Evolutionary conservation across 1,140 invertebrate species (phyloP).

Genomic region (Bombus fervidus): DNA sequence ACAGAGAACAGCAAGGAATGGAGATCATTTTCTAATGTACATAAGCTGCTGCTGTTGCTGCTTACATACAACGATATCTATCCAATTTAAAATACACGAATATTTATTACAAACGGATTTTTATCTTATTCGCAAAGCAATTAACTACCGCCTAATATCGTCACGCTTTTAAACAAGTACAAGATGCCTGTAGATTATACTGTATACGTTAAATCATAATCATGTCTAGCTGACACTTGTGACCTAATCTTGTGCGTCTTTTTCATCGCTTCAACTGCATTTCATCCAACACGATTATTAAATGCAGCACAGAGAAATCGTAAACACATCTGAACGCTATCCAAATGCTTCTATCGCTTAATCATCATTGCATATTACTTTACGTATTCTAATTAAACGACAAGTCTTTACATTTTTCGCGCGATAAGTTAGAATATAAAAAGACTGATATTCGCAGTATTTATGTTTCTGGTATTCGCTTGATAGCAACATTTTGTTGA

Average conservation of each 20-base stretch:
- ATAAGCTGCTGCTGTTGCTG: background rate
- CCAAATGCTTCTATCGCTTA: constrained; percentile 25
- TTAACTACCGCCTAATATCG: background rate
- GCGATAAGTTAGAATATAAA: background rate
- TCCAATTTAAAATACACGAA: background rate
- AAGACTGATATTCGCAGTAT: background rate
- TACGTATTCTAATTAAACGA: background rate
- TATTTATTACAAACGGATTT: background rate
- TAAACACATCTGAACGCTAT: constrained; percentile 16
- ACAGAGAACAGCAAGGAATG: constrained; percentile 7
- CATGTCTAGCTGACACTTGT: constrained; percentile 9
- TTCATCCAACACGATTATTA: constrained; percentile 10
- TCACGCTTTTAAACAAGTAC: background rate
- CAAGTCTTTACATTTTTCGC: background rate
- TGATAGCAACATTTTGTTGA: background rate
- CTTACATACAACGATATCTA: background rate
- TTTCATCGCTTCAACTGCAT: background rate
- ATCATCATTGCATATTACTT: constrained; percentile 3
- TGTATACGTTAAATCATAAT: background rate
- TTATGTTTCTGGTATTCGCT: background rate
- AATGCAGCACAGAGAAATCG: constrained; percentile 2
- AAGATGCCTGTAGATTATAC: background rate
- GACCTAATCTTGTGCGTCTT: constrained; percentile 28
- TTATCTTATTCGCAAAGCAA: too few species aligned
- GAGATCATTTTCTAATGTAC: constrained; percentile 11